Evolutionary conservation across 1,140 invertebrate species (phyloP).

Genomic region (Conopomorpha cramerella): DNA sequence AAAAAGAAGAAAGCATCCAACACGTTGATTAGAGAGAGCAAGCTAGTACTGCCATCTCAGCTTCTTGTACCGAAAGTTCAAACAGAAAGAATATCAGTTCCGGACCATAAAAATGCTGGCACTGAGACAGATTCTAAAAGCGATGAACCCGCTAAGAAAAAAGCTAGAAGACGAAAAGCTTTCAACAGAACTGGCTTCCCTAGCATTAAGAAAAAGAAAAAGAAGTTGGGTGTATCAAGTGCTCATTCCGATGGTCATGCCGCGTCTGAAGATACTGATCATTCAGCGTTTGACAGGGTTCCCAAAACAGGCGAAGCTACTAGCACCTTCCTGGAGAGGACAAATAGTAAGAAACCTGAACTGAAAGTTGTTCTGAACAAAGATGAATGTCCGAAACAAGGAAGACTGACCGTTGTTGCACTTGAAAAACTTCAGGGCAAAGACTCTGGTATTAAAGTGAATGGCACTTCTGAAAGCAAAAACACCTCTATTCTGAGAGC

Average conservation of each 20-base stretch:
- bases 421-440: slow-evolving; percentile 64
- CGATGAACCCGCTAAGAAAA: slow-evolving; percentile 61
- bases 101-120: slow-evolving; percentile 15
- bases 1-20: slow-evolving; percentile 45
- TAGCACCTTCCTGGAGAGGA: slow-evolving; percentile 65
- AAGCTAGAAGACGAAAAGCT: slow-evolving; percentile 73
- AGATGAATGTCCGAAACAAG: slow-evolving; percentile 54
- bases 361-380: slow-evolving; percentile 53
- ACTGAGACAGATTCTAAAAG: slow-evolving; percentile 27
- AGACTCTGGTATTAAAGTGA: slow-evolving; percentile 19
- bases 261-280: slow-evolving; percentile 39
- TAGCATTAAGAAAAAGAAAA: slow-evolving; percentile 82
- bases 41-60: slow-evolving; percentile 42
- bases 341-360: slow-evolving; percentile 44
- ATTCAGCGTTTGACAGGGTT: slow-evolving; percentile 65
- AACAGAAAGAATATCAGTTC: slow-evolving; percentile 22
- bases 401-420: slow-evolving; percentile 61
- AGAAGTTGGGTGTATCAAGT: slow-evolving; percentile 59
- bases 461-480: slow-evolving; percentile 17
- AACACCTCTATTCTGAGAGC: slow-evolving; percentile 36
- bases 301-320: slow-evolving; percentile 68
- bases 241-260: slow-evolving; percentile 32
- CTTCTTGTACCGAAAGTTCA: slow-evolving; percentile 39
- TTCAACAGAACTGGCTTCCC: slow-evolving; percentile 88
- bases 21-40: slow-evolving; percentile 47